Evolutionary conservation across 2,797 vertebrate genomes (phyloP).

Genomic region (Anas acuta): DNA sequence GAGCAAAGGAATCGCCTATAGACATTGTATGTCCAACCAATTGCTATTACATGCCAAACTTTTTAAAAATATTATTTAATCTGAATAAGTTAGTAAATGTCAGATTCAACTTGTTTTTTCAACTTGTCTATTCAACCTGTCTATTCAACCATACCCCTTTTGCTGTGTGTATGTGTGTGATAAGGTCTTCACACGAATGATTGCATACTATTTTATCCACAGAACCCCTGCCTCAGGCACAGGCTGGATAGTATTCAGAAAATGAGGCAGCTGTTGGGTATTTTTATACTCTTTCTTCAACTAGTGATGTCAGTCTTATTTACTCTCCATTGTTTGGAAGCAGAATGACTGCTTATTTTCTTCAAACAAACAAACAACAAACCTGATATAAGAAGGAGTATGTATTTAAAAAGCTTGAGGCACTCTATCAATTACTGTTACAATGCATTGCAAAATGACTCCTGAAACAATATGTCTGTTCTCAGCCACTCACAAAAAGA

Average conservation of each 20-base stretch:
- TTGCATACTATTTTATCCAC: background rate
- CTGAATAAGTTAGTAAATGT: background rate
- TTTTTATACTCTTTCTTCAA: conserved; percentile 32
- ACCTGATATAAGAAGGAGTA: background rate
- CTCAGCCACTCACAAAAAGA: background rate
- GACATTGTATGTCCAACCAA: background rate
- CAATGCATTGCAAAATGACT: background rate
- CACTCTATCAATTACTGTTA: conserved; percentile 21
- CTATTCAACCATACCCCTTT: background rate
- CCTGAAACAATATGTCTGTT: conserved; percentile 22
- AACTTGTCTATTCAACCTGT: background rate
- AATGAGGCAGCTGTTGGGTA: conserved; percentile 24
- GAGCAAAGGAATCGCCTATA: background rate
- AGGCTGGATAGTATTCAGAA: conserved; percentile 5
- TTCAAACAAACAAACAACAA: background rate
- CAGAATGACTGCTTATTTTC: conserved; percentile 25
- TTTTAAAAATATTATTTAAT: background rate
- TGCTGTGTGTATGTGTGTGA: background rate
- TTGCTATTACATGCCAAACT: background rate
- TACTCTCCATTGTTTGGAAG: conserved; percentile 1
- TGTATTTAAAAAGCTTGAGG: background rate
- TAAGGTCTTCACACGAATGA: background rate
- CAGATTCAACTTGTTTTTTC: background rate
- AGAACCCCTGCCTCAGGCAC: background rate
- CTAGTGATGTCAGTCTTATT: conserved; percentile 9